Percentiles rank a stretch among this genome's conserved stretches.
phyloP scores from a whole-genome alignment of 2,797 vertebrate species.

The Gallinago solitaria region DNA sequence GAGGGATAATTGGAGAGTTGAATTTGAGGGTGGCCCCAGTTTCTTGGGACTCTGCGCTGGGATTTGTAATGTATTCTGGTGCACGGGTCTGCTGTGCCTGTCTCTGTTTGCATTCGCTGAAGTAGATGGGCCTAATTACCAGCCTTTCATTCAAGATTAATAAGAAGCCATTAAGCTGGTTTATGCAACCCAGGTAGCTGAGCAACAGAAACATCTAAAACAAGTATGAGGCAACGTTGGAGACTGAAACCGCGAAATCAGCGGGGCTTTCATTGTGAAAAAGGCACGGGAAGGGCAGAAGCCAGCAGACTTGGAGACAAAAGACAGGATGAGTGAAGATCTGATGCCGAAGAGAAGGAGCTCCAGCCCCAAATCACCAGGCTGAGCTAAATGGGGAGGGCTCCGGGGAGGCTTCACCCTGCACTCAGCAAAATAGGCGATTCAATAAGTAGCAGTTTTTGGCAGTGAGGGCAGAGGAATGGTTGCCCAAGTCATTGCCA shows the following conservation, averaged over 20 bases:
- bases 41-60: background rate
- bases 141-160: constrained; percentile 61
- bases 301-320: background rate
- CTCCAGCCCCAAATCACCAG: fast-evolving
- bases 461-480: background rate
- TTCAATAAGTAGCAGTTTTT: background rate
- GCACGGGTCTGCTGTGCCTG: background rate
- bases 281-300: background rate
- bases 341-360: fast-evolving
- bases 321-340: background rate
- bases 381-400: background rate
- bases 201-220: constrained; percentile 55
- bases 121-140: constrained; percentile 37
- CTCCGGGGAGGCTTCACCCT: background rate
- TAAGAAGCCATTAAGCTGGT: constrained; percentile 46
- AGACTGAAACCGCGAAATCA: constrained; percentile 28
- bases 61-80: background rate
- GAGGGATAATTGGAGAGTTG: background rate
- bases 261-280: background rate
- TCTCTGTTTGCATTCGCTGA: constrained; percentile 42
- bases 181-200: constrained; percentile 63
- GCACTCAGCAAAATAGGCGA: background rate
- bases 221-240: constrained; percentile 24
- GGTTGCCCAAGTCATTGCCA: background rate
- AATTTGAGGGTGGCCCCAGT: background rate